These are phyloP conservation scores for Diadumene lineata DNA, from an alignment of 92 coral and sea anemone species.

Conservation along the genomic window DNA sequence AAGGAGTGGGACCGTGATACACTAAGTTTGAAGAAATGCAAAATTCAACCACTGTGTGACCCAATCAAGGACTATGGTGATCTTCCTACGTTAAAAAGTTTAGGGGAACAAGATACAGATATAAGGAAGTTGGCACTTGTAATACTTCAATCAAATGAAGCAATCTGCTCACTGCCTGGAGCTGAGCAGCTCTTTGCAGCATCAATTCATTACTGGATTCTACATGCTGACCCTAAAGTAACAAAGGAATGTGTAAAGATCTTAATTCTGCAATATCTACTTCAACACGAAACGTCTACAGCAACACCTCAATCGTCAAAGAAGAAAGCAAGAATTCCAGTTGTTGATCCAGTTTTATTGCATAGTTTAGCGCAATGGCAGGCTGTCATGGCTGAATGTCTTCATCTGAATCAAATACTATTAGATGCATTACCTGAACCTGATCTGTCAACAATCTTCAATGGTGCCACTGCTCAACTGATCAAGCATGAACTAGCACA, in stretches of 20 bases:
- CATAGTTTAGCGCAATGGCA: slow-evolving; percentile 72
- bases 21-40: slow-evolving; percentile 11
- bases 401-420: slow-evolving; percentile 42
- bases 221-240: slow-evolving; percentile 47
- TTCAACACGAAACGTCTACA: too few species aligned
- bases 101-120: slow-evolving; percentile 31
- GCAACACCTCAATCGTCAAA: too few species aligned
- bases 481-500: slow-evolving; percentile 16
- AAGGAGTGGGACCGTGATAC: slow-evolving; percentile 65
- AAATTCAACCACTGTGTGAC: slow-evolving; percentile 19
- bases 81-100: slow-evolving; percentile 43
- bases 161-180: slow-evolving; percentile 17
- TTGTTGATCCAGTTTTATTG: slow-evolving; percentile 26
- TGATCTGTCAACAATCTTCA: slow-evolving; percentile 25
- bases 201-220: slow-evolving; percentile 60
- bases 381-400: slow-evolving; percentile 39
- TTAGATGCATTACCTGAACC: slow-evolving; percentile 45
- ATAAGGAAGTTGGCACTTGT: slow-evolving; percentile 23
- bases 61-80: slow-evolving; percentile 15
- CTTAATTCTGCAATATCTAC: slow-evolving; percentile 40
- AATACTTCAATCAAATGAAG: slow-evolving; percentile 36
- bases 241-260: slow-evolving; percentile 43
- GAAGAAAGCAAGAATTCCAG: not conserved
- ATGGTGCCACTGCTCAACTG: slow-evolving; percentile 41
- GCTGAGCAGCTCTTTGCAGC: slow-evolving; percentile 33